Conservation (phyloP, 2,113 vertebrate genomes). For the Mustelus asterias region DNA sequence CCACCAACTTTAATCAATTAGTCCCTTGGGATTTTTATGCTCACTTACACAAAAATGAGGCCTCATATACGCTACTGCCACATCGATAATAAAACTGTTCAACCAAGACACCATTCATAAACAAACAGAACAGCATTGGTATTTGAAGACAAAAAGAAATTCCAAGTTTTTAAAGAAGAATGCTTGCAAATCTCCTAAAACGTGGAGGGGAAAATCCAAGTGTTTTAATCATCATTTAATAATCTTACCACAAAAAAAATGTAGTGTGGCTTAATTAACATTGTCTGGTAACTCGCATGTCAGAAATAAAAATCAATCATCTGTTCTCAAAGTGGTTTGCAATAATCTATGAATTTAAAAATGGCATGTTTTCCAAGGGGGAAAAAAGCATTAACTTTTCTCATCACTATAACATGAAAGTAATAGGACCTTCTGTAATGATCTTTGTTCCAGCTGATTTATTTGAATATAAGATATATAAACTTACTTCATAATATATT, state of each 20-base stretch:
- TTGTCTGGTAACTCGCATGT: too few species aligned
- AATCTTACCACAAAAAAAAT: background rate
- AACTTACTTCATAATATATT: conserved; percentile 95
- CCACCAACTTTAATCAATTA: background rate
- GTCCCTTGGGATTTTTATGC: background rate
- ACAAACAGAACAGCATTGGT: background rate
- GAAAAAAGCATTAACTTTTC: background rate
- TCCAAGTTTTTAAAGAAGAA: background rate
- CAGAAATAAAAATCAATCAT: background rate
- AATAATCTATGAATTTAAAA: background rate
- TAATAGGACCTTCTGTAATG: background rate
- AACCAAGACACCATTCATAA: background rate
- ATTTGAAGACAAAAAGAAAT: background rate
- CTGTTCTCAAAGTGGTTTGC: background rate
- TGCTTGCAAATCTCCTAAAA: background rate
- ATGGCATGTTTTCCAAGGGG: background rate
- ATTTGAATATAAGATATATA: conserved; percentile 22
- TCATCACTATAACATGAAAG: background rate
- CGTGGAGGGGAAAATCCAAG: background rate
- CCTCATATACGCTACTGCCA: background rate
- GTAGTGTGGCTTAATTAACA: background rate
- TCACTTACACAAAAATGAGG: background rate
- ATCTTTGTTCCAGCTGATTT: background rate
- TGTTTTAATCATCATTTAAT: background rate
- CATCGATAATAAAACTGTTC: background rate